Evolutionary conservation across 2,113 vertebrate species (phyloP), one percentile per base, ranked within the genome.

Genomic region (Cololabis saira): DNA sequence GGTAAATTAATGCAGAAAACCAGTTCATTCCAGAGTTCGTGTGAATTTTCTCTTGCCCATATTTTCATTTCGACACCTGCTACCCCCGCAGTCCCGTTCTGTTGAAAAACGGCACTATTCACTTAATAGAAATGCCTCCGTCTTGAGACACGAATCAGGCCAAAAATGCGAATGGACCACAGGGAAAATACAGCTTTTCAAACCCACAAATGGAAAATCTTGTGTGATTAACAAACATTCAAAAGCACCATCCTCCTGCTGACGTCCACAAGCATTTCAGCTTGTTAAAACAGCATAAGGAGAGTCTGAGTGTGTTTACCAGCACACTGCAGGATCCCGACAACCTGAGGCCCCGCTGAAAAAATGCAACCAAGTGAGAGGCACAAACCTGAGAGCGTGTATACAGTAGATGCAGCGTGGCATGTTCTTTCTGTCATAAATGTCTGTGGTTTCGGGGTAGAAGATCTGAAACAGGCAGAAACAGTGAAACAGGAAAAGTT

Each of bases 361-460:
- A n/a, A 41, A 45, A 48, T 14, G 15, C 21, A 24, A 15, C 14
- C 6, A 4, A 10, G 18, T 0, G 10, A 21, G 8, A 22, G 5
- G 27, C 5, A 52, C 27, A 22, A 37, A 98, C 98, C 98, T 99
- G 91, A 99, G 96, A 0, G 98, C 98, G 1, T 99, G 98, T 67
- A 99, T 98, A 50, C 98, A 99, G 86, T 99, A 99, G 89, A 99
- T 98, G 78, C 96, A 98, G 67, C 97, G 95, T 0, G 97, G 98
- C 98, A 99, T 99, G 92, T 99, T 99, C 92, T 99, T 99, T 75
- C 97, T 93, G 87, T 99, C 98, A 14, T 99, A 99, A 69, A 99
- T 98, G 82, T 99, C 98, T 67, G 98, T 99, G 7, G 98, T 99
- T 91, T 99, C 98, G 17, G 98, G 98, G 78, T 99, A 99, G 93